These are phyloP conservation scores for Lophura nycthemera DNA, from an alignment of 2,113 vertebrate genomes.

Conservation along the genomic window DNA sequence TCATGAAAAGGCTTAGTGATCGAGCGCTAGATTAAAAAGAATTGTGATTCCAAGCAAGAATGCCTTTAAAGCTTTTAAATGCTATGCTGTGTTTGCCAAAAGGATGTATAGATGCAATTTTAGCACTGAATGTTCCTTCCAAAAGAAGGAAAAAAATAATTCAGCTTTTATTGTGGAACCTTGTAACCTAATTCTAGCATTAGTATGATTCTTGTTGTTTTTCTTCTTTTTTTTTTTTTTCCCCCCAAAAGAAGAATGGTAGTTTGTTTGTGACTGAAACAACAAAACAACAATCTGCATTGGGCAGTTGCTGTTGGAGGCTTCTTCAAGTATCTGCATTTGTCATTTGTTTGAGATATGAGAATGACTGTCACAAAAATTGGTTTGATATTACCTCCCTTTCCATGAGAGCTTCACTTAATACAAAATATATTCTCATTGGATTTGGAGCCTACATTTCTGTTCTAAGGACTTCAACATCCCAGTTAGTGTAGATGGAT, in stretches of 20 bases:
- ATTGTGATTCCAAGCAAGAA: not conserved
- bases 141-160: not conserved
- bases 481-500: not conserved
- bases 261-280: not conserved
- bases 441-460: not conserved
- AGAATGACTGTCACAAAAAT: not conserved
- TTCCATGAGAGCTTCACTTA: not conserved
- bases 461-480: not conserved
- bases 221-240: not conserved
- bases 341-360: not conserved
- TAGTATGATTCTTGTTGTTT: not conserved
- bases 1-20: not conserved
- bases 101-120: not conserved
- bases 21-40: conserved; percentile 13
- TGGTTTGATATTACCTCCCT: not conserved
- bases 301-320: not conserved
- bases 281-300: not conserved
- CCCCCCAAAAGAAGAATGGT: not conserved
- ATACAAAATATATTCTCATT: not conserved
- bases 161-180: not conserved
- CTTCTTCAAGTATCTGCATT: not conserved
- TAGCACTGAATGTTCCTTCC: not conserved
- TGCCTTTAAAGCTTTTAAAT: not conserved
- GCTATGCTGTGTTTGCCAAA: not conserved
- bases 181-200: not conserved